Evolutionary conservation across 2,888 invertebrate species (phyloP), one percentile per base, ranked within the genome.

Genomic region (Rosalia funebris): DNA sequence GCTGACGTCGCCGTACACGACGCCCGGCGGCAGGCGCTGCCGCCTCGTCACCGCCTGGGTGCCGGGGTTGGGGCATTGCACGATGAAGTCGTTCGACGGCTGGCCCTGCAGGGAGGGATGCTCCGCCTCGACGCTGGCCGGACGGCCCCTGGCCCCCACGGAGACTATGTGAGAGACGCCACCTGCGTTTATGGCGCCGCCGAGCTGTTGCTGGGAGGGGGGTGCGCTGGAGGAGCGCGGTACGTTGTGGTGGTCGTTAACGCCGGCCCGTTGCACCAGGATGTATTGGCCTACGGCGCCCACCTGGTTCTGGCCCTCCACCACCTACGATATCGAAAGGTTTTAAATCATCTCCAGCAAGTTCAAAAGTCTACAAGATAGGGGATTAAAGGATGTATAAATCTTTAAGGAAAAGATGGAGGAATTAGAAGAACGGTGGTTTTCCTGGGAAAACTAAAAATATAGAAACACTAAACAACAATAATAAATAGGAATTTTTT

Each of bases 221-320:
- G 93, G 93, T 1, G 94, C 93, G 77, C 93, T 93, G 0, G 93
- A 92, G 0, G 94, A 93, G 52, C 94, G 85, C 0, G 93, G 93
- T 4, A 91, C 89, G 53, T 88, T 87, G 58, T 73, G 72, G 57
- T 73, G 77, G 42, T 77, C 77, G 54, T 86, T 85, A 7, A 85
- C 83, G 61, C 86, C 82, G 1, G 84, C 89, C 60, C 92, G 86
- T 78, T 93, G 92, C 25, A 93, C 91, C 16, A 93, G 83, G 62
- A 93, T 91, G 80, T 93, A 93, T 75, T 92, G 93, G 36, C 91
- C 91, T 59, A 91, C 84, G 60, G 87, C 86, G 62, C 86, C 86
- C 20, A 86, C 79, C 53, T 86, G 83, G 73, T 84, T 86, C 66
- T 86, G 83, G 71, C 84, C 87, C 71, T 88, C 88, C 71, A 86